Evolutionary conservation across 2,888 invertebrate genomes (phyloP).

Genomic region (Noctua fimbriata): DNA sequence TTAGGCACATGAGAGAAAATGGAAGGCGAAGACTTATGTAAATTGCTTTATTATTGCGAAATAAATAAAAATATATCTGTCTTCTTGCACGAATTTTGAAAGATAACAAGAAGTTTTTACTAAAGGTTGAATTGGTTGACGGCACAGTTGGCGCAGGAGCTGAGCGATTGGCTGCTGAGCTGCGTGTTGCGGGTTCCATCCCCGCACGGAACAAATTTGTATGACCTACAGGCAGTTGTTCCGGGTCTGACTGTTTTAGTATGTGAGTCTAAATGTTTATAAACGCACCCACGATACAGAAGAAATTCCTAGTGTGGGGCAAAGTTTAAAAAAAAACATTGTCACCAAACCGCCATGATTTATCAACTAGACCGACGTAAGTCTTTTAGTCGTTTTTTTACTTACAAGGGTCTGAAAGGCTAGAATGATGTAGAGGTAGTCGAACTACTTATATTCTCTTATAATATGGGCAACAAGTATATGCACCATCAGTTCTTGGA

Average conservation of each 20-base stretch:
- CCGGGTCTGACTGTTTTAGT: no score
- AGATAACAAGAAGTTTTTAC: background rate
- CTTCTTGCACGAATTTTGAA: background rate
- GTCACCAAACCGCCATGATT: background rate
- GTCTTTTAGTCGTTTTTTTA: background rate
- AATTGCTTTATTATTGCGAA: background rate
- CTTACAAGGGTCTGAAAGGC: background rate
- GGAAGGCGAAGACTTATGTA: background rate
- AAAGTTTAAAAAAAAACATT: background rate
- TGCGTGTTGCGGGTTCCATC: no score
- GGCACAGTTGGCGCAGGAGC: no score
- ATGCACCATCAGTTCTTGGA: background rate
- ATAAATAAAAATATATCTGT: background rate
- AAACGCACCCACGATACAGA: no score
- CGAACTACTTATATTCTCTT: background rate
- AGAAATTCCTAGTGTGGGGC: background rate
- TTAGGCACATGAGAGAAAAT: slow-evolving; percentile 20
- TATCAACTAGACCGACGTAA: background rate
- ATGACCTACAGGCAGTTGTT: no score
- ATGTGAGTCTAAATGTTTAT: no score
- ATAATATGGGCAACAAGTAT: background rate
- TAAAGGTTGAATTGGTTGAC: background rate
- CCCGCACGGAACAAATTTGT: no score
- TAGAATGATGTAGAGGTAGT: background rate
- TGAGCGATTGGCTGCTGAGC: no score